Evolutionary conservation across 2,888 invertebrate species (phyloP).

Genomic region (Andrena bicolor): DNA sequence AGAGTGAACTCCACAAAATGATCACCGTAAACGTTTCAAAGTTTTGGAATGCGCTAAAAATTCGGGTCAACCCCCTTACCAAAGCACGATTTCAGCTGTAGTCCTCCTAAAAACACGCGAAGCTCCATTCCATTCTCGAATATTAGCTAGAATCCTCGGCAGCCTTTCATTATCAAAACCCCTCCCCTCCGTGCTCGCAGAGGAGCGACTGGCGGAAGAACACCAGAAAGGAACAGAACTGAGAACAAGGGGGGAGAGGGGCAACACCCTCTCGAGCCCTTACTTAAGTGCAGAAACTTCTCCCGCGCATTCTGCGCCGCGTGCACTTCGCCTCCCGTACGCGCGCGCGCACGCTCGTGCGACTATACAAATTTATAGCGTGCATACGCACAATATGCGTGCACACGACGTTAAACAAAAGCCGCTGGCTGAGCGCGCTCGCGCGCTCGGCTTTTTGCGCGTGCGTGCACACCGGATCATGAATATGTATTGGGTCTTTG

Average conservation of each 20-base stretch:
- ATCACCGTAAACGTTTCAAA: too few relatives aligned
- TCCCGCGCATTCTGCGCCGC: slow-evolving; percentile 74
- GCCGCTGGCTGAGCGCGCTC: slow-evolving; percentile 29
- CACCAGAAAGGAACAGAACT: neutral
- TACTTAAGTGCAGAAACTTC: slow-evolving; percentile 79
- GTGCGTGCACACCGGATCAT: slow-evolving; percentile 67
- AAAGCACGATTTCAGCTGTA: neutral
- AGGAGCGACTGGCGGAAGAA: neutral
- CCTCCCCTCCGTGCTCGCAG: slow-evolving; percentile 5
- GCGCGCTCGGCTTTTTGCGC: slow-evolving; percentile 52
- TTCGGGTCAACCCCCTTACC: too few relatives aligned
- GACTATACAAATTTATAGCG: slow-evolving; percentile 77
- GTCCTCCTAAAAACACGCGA: neutral
- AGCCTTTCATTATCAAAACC: slow-evolving; percentile 60
- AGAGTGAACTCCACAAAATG: too few relatives aligned
- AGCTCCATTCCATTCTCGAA: neutral
- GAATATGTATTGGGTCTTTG: slow-evolving; percentile 74
- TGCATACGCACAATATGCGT: slow-evolving; percentile 77
- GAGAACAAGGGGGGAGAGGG: slow-evolving; percentile 14
- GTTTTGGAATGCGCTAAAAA: too few relatives aligned
- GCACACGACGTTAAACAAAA: slow-evolving; percentile 75
- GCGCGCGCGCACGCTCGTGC: slow-evolving; percentile 42
- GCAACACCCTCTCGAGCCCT: slow-evolving; percentile 59
- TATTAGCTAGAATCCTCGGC: slow-evolving; percentile 39
- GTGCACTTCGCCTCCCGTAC: slow-evolving; percentile 56